Conservation (phyloP, 1,140 invertebrate genomes). For the Drosophila nannoptera region DNA sequence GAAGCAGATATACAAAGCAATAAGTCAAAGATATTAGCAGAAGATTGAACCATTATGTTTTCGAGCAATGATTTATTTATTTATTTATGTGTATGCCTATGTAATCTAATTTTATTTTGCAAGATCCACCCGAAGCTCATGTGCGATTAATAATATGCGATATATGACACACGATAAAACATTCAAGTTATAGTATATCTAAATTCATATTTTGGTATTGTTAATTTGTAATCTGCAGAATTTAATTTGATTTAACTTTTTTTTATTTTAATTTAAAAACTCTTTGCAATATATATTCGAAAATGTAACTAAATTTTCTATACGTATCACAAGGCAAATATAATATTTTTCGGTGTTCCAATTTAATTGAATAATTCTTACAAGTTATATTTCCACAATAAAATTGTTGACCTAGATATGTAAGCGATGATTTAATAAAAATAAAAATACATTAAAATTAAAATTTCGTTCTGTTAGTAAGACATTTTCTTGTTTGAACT, state of each 20-base stretch:
- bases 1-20: background rate
- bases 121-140: conserved; percentile 6
- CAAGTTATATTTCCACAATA: conserved; percentile 16
- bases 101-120: conserved; percentile 2
- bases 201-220: background rate
- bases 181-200: background rate
- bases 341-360: background rate
- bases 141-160: background rate
- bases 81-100: conserved; percentile 9
- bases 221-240: background rate
- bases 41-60: conserved; percentile 1
- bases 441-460: background rate
- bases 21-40: background rate
- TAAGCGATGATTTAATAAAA: background rate
- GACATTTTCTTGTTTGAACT: too few relatives aligned
- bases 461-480: too few relatives aligned
- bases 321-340: background rate
- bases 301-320: background rate
- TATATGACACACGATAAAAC: background rate
- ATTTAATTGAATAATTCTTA: conserved; percentile 6
- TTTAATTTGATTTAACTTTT: background rate
- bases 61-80: conserved; percentile 17
- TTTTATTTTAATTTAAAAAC: background rate
- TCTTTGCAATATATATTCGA: conserved; percentile 6
- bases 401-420: conserved; percentile 15